Evolutionary conservation across 2,888 invertebrate species (phyloP).

Genomic region (Halocaridina rubra): DNA sequence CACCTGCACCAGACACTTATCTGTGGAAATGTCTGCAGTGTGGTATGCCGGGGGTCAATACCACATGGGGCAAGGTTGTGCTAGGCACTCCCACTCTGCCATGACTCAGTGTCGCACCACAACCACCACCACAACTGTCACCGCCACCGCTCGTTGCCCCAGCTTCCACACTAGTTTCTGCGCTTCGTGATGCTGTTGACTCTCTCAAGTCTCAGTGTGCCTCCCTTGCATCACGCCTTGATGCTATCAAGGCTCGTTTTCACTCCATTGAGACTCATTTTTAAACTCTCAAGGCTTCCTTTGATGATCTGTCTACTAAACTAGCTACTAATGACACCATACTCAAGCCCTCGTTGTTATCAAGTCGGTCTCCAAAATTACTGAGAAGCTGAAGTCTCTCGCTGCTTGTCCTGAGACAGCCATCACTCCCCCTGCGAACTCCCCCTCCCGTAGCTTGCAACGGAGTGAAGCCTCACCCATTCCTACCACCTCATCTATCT

Average conservation of each 20-base stretch:
- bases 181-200: not conserved
- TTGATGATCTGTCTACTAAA: not conserved
- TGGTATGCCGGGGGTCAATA: too few species aligned
- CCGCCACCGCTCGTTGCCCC: too few species aligned
- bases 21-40: constrained; percentile 26
- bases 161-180: not conserved
- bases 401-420: not conserved
- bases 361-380: not conserved
- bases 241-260: too few species aligned
- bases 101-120: not conserved
- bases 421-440: too few species aligned
- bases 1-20: not conserved
- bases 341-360: not conserved
- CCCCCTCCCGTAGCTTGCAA: too few species aligned
- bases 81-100: not conserved
- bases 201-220: not conserved
- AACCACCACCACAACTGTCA: not conserved
- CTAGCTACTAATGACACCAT: not conserved
- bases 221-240: not conserved
- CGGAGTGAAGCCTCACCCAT: too few species aligned
- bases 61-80: constrained; percentile 1
- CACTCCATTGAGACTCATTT: not conserved
- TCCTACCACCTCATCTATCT: too few species aligned
- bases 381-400: not conserved
- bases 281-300: not conserved